These are phyloP conservation scores for Lepidothrix coronata DNA, from an alignment of 2,113 vertebrate genomes.

Conservation along the genomic window DNA sequence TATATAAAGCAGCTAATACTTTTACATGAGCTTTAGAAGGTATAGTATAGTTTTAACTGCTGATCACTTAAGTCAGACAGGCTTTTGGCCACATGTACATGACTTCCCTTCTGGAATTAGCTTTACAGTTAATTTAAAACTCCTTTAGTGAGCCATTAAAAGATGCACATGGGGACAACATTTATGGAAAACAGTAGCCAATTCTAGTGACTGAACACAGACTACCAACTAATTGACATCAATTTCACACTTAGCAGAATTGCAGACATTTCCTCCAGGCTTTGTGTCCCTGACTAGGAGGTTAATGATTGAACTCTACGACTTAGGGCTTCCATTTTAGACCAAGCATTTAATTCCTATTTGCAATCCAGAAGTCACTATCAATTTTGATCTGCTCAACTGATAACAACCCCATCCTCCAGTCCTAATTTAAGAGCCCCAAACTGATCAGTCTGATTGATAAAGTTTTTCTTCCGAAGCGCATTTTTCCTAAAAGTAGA, in stretches of 20 bases:
- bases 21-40: conserved; percentile 51
- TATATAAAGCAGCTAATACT: conserved; percentile 44
- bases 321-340: conserved; percentile 45
- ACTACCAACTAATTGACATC: not conserved
- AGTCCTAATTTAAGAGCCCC: not conserved
- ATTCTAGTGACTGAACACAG: conserved; percentile 32
- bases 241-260: conserved; percentile 15
- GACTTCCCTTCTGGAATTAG: conserved; percentile 43
- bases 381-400: not conserved
- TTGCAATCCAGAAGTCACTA: not conserved
- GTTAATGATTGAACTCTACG: not conserved
- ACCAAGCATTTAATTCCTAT: not conserved
- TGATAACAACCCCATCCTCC: not conserved
- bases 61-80: not conserved
- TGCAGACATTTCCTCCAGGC: not conserved
- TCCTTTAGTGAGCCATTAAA: conserved; percentile 34
- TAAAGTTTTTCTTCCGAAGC: not conserved
- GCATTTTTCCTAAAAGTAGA: not conserved
- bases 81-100: not conserved
- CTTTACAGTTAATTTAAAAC: conserved; percentile 54
- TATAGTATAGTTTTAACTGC: conserved; percentile 47
- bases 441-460: not conserved
- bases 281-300: not conserved
- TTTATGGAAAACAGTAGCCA: conserved; percentile 38
- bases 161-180: conserved; percentile 12